Evolutionary conservation across 2,797 vertebrate species (phyloP), one percentile per base, ranked within the genome.

Genomic region (Coendou prehensilis): DNA sequence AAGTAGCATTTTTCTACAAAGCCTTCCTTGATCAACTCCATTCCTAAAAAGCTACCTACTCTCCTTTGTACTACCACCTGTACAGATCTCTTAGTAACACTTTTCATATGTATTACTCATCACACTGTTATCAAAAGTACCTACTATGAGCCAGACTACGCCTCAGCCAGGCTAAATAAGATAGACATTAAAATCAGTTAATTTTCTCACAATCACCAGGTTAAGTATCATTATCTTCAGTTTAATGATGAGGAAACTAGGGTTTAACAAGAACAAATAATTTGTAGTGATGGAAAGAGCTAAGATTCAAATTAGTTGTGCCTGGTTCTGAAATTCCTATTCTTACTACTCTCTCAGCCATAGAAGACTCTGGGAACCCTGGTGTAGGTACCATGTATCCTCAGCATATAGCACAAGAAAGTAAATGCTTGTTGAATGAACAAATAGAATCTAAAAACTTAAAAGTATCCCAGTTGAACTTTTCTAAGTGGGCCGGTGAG

Each of bases 201-300:
- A 87, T 90, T 59, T 89, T 87, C 45, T 75, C 67, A 59, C 9
- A 83, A 45, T 0, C 47, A 82, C 28, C 41, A 94, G 2, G n/a
- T 22, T 81, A 89, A 91, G 45, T 73, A 89, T 63, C 45, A 71
- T 82, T 94, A 89, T 83, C n/a, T 95, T 94, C 37, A 92, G 45
- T 92, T 80, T 87, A 76, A 87, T 79, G 56, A 67, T 69, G 8
- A 83, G 52, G 57, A 90, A 94, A 87, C 61, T 69, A 63, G 89
- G 67, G 10, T 76, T 89, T 80, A 89, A 87, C 8, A 87, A 69
- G 82, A 93, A 87, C 57, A 96, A 95, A 63, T 79, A 81, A 80
- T 50, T 50, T 90, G 26, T 76, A 13, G 3, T 63, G 73, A 85
- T 26, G 9, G 37, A 54, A 45, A 22, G 69, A 45, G 22, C 57